phyloP scores from a whole-genome alignment of 2,797 vertebrate species.

The Sebastes hubbsi region DNA sequence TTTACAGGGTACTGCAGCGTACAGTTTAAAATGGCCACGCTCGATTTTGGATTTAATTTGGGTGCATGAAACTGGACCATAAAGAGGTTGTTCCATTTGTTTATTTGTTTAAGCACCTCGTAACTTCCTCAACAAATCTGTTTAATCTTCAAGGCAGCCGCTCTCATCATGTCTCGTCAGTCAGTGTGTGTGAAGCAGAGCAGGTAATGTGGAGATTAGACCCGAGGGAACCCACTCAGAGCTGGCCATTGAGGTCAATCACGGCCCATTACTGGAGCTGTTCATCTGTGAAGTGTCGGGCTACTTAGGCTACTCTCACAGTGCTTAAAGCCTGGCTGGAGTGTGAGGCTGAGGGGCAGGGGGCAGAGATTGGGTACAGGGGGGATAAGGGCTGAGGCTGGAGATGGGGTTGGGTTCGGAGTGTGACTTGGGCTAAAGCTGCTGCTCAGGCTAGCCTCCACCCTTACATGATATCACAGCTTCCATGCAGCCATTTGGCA shows the following conservation, averaged over 20 bases:
- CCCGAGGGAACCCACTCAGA: constrained; percentile 64
- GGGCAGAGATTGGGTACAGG: constrained; percentile 33
- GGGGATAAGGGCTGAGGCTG: constrained; percentile 26
- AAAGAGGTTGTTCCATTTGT: constrained; percentile 8
- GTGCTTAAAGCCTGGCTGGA: constrained; percentile 67
- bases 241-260: constrained; percentile 73
- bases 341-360: constrained; percentile 61
- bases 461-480: constrained; percentile 57
- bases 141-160: constrained; percentile 39
- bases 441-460: constrained; percentile 26
- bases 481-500: constrained; percentile 22
- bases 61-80: not conserved
- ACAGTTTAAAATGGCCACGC: not conserved
- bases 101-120: constrained; percentile 48
- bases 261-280: constrained; percentile 76
- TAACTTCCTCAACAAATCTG: constrained; percentile 35
- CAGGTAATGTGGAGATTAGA: constrained; percentile 75
- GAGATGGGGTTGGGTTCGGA: constrained; percentile 23
- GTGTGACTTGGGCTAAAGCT: constrained; percentile 51
- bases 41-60: not conserved
- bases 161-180: constrained; percentile 55
- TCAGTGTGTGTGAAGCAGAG: constrained; percentile 62
- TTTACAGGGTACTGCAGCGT: not conserved
- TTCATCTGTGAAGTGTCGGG: constrained; percentile 78
- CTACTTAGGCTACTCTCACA: constrained; percentile 81